These are phyloP conservation scores for Glyphotaelius pellucidus DNA, from an alignment of 2,888 invertebrate genomes.

Conservation along the genomic window DNA sequence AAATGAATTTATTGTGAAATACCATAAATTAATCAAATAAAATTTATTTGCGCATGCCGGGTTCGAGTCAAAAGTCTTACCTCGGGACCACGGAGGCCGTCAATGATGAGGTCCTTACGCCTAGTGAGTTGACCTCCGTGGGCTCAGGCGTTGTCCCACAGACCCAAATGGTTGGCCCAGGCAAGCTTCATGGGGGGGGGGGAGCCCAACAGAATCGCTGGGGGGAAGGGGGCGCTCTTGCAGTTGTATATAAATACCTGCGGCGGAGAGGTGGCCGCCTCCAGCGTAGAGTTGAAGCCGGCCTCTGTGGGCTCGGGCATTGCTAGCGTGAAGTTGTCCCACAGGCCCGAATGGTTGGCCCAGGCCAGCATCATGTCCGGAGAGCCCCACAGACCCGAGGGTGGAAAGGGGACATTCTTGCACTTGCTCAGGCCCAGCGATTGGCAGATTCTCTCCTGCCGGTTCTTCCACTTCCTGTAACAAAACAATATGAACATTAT, in stretches of 20 bases:
- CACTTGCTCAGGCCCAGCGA: conserved; percentile 45
- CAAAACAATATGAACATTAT: conserved; percentile 14
- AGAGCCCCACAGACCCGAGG: conserved; percentile 68
- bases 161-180: no score
- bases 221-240: no score
- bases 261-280: conserved; percentile 61
- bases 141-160: no score
- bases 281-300: conserved; percentile 60
- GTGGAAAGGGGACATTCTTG: conserved; percentile 70
- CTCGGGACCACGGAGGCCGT: no score
- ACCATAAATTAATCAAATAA: no score
- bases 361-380: conserved; percentile 71
- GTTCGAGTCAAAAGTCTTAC: no score
- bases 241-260: conserved; percentile 58
- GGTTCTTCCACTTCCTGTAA: conserved; percentile 85
- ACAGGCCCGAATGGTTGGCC: conserved; percentile 69
- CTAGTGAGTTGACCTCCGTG: no score
- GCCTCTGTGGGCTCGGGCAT: conserved; percentile 67
- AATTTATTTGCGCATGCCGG: no score
- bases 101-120: no score
- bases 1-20: no score
- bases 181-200: no score
- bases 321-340: conserved; percentile 67
- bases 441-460: conserved; percentile 83
- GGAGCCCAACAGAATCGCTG: no score